Base-by-base conservation (phyloP, 2,113 vertebrate genomes). In the Pollachius pollachius region DNA sequence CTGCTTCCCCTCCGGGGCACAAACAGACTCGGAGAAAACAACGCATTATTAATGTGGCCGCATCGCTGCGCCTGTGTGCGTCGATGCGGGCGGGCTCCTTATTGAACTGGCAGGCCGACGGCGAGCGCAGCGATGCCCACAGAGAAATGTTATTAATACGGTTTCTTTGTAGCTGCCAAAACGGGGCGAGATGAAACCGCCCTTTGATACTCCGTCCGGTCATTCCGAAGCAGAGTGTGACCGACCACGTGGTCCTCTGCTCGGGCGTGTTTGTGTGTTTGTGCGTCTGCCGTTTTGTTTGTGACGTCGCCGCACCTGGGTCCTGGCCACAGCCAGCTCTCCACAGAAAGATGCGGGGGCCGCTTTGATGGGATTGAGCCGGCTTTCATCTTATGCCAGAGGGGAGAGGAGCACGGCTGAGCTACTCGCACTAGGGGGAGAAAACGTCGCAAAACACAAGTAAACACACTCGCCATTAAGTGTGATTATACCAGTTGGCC, bases 341-440 rank as follows among this genome's bases (percentile, higher is more conserved):
- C 52, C 54, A 79, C 77, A 70, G 62, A 79, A 78, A 81, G 80
- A 83, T 75, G 74, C 84, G 68, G 1, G 48, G 1, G 48, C 19
- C 65, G 72, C 81, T 85, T 87, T 85, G 84, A 85, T 88, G 83
- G 65, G 79, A 78, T 76, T 75, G 73, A 48, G 67, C 63, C 67
- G 65, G 70, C 81, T 86, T 85, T 86, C 77, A 85, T 84, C 79
- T 81, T 81, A 70, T 81, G 85, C 84, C 83, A 67, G 83, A 77
- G 78, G 75, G 74, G 52, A 65, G 70, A 69, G 70, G 71, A 80
- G 72, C 25, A 19, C 59, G 76, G 72, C 78, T 84, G 81, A 84
- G 84, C 56, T 48, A 76, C 73, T 73, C 59, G 16, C 15, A 65
- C 84, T 77, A 65, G 71, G 78, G 76, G 76, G 72, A 78, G 82